Conservation (phyloP, 92 coral and sea anemone species). For the Anthopleura xanthogrammica region DNA sequence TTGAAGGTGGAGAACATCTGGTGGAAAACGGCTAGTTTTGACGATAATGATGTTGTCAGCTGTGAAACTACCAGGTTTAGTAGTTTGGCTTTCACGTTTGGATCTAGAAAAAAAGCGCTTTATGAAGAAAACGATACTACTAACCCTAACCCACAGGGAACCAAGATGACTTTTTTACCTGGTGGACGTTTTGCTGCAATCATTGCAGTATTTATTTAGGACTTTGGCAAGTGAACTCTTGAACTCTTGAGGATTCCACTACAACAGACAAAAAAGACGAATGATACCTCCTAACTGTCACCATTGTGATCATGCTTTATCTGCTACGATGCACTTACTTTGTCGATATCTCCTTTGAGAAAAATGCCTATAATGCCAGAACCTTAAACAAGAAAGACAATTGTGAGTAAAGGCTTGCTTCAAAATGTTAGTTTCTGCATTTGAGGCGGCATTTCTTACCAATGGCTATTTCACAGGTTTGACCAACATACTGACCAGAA, state of each 20-base stretch:
- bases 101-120: conserved; percentile 1
- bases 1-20: conserved; percentile 19
- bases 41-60: conserved; percentile 30
- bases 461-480: conserved; percentile 29
- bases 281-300: background rate
- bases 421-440: background rate
- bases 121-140: background rate
- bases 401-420: background rate
- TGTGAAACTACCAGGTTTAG: background rate
- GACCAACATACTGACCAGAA: conserved; percentile 12
- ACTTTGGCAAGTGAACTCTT: conserved; percentile 24
- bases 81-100: conserved; percentile 21
- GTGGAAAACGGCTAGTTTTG: conserved; percentile 21
- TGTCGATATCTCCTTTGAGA: conserved; percentile 20
- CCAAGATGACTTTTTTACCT: background rate
- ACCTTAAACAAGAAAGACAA: background rate
- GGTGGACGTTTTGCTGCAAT: conserved; percentile 19
- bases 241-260: conserved; percentile 29
- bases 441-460: conserved; percentile 15
- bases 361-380: conserved; percentile 15
- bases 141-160: background rate
- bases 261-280: background rate
- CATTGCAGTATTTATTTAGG: conserved; percentile 28
- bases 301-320: background rate
- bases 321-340: background rate